Percentiles rank a stretch among this genome's conserved stretches.
Evolutionary conservation across 2,113 vertebrate species (phyloP).

Genomic region (Actenoides lindsayi): DNA sequence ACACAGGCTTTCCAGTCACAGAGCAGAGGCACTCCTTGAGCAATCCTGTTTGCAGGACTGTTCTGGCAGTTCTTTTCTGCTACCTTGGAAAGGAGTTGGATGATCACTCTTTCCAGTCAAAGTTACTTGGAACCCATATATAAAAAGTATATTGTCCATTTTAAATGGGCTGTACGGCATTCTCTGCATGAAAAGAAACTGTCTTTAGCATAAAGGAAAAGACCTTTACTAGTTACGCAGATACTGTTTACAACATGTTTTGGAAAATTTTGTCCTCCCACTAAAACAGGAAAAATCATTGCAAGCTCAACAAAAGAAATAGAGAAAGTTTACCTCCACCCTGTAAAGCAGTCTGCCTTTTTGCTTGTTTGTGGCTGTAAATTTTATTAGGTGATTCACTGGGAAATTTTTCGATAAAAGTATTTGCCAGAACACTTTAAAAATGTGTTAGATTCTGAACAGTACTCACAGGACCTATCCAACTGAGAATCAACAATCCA

Average conservation of each 20-base stretch:
- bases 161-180: not conserved
- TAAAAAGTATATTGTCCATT: not conserved
- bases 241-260: not conserved
- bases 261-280: not conserved
- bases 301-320: not conserved
- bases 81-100: not conserved
- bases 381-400: not conserved
- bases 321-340: not conserved
- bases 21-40: not conserved
- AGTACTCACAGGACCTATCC: not conserved
- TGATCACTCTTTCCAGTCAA: not conserved
- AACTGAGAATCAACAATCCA: not conserved
- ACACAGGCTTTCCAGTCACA: not conserved
- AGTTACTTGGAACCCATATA: rapidly evolving
- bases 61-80: not conserved
- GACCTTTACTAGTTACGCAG: not conserved
- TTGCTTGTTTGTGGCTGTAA: not conserved
- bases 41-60: not conserved
- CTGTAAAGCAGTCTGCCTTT: not conserved
- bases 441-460: slow-evolving; percentile 32
- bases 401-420: not conserved
- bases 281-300: not conserved
- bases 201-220: not conserved
- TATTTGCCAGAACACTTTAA: slow-evolving; percentile 31
- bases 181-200: not conserved